Percentiles rank a stretch among this genome's conserved stretches.
Evolutionary conservation across 2,888 invertebrate species (phyloP).

Genomic region (Dolichopus griseipennis): DNA sequence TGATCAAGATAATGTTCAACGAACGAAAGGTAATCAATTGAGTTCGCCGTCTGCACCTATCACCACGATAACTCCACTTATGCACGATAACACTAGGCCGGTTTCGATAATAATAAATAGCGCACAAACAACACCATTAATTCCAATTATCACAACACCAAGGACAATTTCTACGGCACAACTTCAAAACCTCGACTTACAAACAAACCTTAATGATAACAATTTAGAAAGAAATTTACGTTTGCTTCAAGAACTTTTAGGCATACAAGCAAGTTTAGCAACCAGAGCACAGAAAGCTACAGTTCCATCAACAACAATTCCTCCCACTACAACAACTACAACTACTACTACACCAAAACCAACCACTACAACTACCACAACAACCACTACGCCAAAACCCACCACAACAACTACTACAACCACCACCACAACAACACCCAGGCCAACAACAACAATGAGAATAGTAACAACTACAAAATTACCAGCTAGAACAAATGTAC

Average conservation of each 20-base stretch:
- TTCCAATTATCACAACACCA: background rate
- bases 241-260: constrained; percentile 22
- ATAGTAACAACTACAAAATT: constrained; percentile 37
- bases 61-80: constrained; percentile 19
- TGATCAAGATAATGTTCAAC: background rate
- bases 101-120: constrained; percentile 20
- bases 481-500: constrained; percentile 33
- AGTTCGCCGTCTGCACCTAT: constrained; percentile 19
- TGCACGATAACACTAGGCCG: background rate
- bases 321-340: constrained; percentile 17
- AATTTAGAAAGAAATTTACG: constrained; percentile 20
- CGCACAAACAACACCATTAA: background rate
- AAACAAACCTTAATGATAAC: constrained; percentile 2
- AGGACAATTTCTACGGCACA: background rate
- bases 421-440: constrained; percentile 9
- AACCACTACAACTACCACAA: constrained; percentile 30
- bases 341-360: constrained; percentile 10
- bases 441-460: constrained; percentile 28
- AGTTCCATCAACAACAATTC: constrained; percentile 16
- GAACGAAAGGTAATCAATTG: constrained; percentile 11
- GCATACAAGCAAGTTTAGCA: constrained; percentile 18
- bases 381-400: constrained; percentile 38
- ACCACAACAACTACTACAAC: constrained; percentile 28
- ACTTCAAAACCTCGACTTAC: background rate
- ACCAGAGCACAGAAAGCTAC: constrained; percentile 13